These are phyloP conservation scores for Peromyscus attwateri DNA, from an alignment of 2,797 vertebrate genomes.

Conservation along the genomic window DNA sequence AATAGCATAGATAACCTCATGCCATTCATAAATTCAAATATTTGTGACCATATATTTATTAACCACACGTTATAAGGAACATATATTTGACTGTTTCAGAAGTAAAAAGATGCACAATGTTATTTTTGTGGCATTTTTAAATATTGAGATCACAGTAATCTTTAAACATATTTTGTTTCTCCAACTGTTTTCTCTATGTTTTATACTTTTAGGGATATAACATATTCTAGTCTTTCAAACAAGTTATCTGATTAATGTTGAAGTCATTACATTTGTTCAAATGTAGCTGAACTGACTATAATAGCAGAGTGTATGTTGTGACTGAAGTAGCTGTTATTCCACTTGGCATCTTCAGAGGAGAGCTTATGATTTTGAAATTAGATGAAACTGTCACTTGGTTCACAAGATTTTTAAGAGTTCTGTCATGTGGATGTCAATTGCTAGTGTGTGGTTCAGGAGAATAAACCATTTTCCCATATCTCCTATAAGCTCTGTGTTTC, in stretches of 20 bases:
- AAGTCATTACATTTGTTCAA: constrained; percentile 58
- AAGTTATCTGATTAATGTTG: constrained; percentile 28
- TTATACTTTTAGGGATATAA: not conserved
- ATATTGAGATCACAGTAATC: not conserved
- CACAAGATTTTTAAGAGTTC: constrained; percentile 3
- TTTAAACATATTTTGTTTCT: not conserved
- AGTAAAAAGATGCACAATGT: not conserved
- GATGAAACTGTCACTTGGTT: not conserved
- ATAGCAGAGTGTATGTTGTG: constrained; percentile 31
- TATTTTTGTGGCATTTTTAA: not conserved
- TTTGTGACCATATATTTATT: not conserved
- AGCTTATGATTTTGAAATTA: not conserved
- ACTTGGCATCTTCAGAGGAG: not conserved
- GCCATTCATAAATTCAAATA: not conserved
- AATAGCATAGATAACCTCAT: not conserved
- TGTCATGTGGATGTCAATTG: not conserved
- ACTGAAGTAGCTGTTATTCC: constrained; percentile 25
- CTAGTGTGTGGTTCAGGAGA: not conserved
- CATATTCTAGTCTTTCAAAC: constrained; percentile 55
- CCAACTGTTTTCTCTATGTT: not conserved
- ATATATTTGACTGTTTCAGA: not conserved
- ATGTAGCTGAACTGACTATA: not conserved
- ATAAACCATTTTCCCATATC: not conserved
- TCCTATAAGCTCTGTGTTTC: not conserved
- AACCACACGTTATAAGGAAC: not conserved